Base-by-base conservation (phyloP, 2,888 invertebrate species). In the Saturnia pavonia region DNA sequence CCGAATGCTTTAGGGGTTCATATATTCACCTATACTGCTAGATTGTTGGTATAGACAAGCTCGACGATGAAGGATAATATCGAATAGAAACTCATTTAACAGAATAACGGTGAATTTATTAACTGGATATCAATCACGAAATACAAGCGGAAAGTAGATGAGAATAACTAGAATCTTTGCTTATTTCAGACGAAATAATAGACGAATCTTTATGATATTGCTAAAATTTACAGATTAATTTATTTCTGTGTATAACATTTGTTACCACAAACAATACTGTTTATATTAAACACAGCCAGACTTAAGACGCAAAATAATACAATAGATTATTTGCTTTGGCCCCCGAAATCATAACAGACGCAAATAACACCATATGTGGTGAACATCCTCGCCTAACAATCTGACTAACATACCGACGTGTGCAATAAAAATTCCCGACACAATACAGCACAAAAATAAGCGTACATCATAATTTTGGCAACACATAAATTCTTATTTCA, bases 351-450 rank as follows among this genome's bases (percentile, higher is more conserved):
- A 69, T 69, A 65, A 81, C 80, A 82, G 74, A 77, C 82, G 82
- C 84, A 85, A 85, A 85, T 82, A 81, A 74, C 77, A 85, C 85
- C 91, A 91, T 88, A 87, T 90, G 89, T 76, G 85, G 73, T 71
- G 72, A 78, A 80, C 80, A 81, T 83, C 81, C 76, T 75, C 78
- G 75, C 76, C 78, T 78, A 83, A 88, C 89, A 87, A 88, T 84
- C 83, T 83, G 74, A 77, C 87, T 88, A 89, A 91, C 65, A 65
- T 12, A 34, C 84, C 85, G 69, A 60, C 19, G 63, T 42, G 2
- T 78, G 82, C 85, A 85, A 90, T 91, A 89, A 89, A 89, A 90
- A 86, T 85, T 80, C 79, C 72, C 74, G 74, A 77, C 75, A 87
- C 88, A 88, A 87, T 86, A 76, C 79, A 80, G 78, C 80, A 77